Evolutionary conservation across 2,888 invertebrate genomes (phyloP).

Genomic region (Blastobasis lacticolella): DNA sequence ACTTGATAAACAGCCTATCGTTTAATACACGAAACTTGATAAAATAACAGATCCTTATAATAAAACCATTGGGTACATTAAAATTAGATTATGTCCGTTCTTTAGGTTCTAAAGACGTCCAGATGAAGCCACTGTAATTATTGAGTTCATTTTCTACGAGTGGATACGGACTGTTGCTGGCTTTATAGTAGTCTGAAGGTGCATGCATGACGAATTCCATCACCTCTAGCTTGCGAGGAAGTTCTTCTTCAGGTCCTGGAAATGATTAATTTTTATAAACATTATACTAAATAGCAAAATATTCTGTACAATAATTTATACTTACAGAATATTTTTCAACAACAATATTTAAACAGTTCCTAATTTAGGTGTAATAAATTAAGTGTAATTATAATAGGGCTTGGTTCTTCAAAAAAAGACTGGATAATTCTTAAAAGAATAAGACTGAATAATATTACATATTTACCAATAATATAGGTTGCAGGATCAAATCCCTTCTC

Average conservation of each 20-base stretch:
- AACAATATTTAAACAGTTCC: too few species aligned
- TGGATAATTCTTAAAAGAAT: neutral
- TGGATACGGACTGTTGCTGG: conserved; percentile 85
- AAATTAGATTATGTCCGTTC: conserved; percentile 33
- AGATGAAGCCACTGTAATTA: conserved; percentile 75
- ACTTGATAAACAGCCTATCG: too few species aligned
- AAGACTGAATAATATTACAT: neutral
- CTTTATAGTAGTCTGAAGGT: conserved; percentile 91
- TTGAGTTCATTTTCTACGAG: conserved; percentile 61
- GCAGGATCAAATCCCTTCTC: conserved; percentile 88
- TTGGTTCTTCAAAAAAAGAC: too few species aligned
- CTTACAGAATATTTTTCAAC: too few species aligned
- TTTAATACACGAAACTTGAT: too few species aligned
- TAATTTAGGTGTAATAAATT: too few species aligned
- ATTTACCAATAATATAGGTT: conserved; percentile 87
- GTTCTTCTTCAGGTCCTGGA: conserved; percentile 91
- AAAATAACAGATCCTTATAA: too few species aligned
- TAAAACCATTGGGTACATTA: too few species aligned
- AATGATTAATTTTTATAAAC: conserved; percentile 10
- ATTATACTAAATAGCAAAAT: too few species aligned
- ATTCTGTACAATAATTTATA: too few species aligned
- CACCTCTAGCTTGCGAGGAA: conserved; percentile 87
- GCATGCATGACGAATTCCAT: conserved; percentile 96
- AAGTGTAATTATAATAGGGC: too few species aligned
- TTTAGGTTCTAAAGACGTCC: conserved; percentile 76